Base-by-base conservation (phyloP, 2,888 invertebrate species). In the Torymus texanus region DNA sequence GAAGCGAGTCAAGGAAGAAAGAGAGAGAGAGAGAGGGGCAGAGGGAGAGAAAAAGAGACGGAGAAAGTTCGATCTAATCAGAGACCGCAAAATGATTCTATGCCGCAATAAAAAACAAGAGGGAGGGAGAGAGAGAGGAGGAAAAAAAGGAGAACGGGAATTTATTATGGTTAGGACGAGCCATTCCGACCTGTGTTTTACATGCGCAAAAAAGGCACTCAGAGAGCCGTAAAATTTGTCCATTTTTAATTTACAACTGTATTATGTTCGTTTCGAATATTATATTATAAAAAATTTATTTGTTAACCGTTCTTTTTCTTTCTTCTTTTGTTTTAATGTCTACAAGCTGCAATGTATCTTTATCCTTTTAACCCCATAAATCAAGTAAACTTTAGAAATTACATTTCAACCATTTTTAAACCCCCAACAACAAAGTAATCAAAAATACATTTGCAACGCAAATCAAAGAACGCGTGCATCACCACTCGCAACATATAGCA, bases 1-100 rank as follows among this genome's bases (percentile, higher is more conserved):
- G 73, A 58, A 29, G 21, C 5, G 14, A 11, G 16, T 12, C 67
- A 29, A 53, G 63, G 18, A 18, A 53, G 41, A 53, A 53, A 53
- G 24, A 8, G 51, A 29, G 63, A 18, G 16, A 29, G 41, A 53
- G 58, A 53, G 24, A 8, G 58, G 71, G 4, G 3, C 13, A 55
- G 56, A 58, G 21, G 65, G 24, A 79, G 65, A 75, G 68, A 75
- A n/a, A n/a, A n/a, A n/a, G 70, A 58, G 51, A 29, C n/a, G n/a
- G 67, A 68, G 71, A 68, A 77, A 77, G 76, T 80, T 76, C 68
- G 72, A 80, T 80, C 75, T 80, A 80, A 80, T 80, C 76, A 53
- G n/a, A 21, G 56, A 61, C 72, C 50, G 72, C 62, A 62, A 63
- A 73, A 78, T 75, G 65, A 74, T 59, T 76, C 56, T 62, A 62